These are phyloP conservation scores for Orchestia grillus DNA, from an alignment of 1,140 invertebrate species.

Conservation along the genomic window DNA sequence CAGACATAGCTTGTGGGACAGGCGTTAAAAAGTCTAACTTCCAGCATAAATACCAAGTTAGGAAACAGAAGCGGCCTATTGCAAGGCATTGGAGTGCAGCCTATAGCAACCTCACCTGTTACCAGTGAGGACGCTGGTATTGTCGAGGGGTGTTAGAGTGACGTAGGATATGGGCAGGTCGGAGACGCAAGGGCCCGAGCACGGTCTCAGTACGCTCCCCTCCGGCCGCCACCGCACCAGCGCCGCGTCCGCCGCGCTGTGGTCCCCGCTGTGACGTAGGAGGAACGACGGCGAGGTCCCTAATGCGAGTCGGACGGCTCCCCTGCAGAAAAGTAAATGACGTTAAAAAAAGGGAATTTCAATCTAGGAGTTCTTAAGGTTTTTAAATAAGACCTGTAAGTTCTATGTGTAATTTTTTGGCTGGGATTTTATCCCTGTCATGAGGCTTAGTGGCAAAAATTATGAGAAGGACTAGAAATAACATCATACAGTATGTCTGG, in stretches of 20 bases:
- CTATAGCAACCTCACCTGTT: not conserved
- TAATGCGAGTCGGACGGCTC: not conserved
- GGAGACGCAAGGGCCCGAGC: not conserved
- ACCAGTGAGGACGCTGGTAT: not conserved
- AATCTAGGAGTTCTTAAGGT: not conserved
- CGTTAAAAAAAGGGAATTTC: not conserved
- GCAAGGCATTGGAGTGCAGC: not conserved
- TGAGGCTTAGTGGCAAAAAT: not conserved
- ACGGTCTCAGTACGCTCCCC: not conserved
- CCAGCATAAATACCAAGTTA: too few species aligned
- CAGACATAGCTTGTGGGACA: too few species aligned
- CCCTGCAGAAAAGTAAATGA: not conserved
- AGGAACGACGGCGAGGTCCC: conserved; percentile 5
- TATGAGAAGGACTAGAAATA: not conserved
- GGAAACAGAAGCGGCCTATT: too few species aligned
- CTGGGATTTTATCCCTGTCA: not conserved
- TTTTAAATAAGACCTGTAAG: not conserved
- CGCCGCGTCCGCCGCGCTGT: not conserved
- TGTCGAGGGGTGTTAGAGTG: not conserved
- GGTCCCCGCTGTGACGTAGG: conserved; percentile 19
- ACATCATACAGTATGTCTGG: too few species aligned
- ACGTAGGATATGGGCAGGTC: not conserved
- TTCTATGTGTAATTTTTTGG: not conserved
- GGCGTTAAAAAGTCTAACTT: too few species aligned
- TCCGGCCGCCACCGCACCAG: not conserved